phyloP scores from a whole-genome alignment of 1,140 invertebrate species.

The Tyrophagus putrescentiae region DNA sequence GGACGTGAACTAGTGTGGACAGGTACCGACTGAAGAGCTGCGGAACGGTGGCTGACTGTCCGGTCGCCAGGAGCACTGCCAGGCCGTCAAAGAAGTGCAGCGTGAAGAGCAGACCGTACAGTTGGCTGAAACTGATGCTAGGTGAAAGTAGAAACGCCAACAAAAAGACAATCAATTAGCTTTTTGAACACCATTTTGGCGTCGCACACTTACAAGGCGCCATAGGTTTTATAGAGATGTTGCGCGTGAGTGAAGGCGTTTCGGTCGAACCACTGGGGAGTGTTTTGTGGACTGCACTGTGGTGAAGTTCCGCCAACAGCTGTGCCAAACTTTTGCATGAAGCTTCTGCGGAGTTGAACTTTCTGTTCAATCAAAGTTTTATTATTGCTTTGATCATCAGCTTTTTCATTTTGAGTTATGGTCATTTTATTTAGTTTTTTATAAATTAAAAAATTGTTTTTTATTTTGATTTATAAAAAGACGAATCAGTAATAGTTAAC shows the following conservation, averaged over 20 bases:
- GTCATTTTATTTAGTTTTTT: too few species aligned
- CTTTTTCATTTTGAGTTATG: too few species aligned
- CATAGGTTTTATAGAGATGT: slow-evolving; percentile 17
- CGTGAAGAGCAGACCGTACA: slow-evolving; percentile 13
- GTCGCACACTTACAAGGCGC: slow-evolving; percentile 11
- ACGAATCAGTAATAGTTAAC: too few species aligned
- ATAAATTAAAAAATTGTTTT: too few species aligned
- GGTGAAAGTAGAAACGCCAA: too few species aligned
- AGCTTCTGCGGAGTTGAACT: too few species aligned
- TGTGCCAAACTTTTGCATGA: too few species aligned
- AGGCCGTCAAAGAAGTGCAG: background rate
- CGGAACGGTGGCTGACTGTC: slow-evolving; percentile 16
- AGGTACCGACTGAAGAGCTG: slow-evolving; percentile 19
- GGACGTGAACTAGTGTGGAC: slow-evolving; percentile 20
- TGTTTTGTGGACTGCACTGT: background rate
- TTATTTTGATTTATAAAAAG: too few species aligned
- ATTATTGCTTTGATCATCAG: too few species aligned
- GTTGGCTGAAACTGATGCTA: slow-evolving; percentile 7
- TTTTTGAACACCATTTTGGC: too few species aligned
- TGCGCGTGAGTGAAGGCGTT: slow-evolving; percentile 14
- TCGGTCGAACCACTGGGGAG: slow-evolving; percentile 17
- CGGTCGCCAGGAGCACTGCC: slow-evolving; percentile 7
- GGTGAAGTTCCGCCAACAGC: background rate
- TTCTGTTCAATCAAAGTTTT: too few species aligned
- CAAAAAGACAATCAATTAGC: too few species aligned